Evolutionary conservation across 2,113 vertebrate species (phyloP).

Genomic region (Amphiprion percula): DNA sequence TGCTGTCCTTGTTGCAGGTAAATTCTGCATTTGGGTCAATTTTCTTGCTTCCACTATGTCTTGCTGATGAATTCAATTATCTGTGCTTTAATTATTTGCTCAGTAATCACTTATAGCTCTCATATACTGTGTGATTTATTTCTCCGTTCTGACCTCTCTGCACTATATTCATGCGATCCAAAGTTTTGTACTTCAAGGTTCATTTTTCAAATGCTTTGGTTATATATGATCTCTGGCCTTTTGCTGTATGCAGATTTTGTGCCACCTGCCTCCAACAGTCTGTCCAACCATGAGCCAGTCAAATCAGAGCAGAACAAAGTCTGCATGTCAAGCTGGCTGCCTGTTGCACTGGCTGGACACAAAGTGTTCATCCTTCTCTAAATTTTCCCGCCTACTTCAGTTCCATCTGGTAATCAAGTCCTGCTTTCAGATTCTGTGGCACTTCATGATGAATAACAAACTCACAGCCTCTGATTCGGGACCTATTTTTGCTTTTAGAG

Average conservation of each 20-base stretch:
- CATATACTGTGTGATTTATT: not conserved
- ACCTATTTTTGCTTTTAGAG: not conserved
- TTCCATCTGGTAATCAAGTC: constrained; percentile 13
- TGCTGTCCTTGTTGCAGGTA: too few relatives aligned
- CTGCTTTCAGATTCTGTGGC: not conserved
- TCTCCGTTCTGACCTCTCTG: not conserved
- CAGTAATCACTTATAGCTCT: not conserved
- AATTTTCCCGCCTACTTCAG: constrained; percentile 36
- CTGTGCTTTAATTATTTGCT: not conserved
- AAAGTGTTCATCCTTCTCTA: constrained; percentile 21
- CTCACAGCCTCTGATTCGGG: not conserved
- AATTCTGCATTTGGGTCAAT: not conserved
- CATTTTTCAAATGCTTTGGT: not conserved
- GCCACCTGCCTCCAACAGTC: constrained; percentile 32
- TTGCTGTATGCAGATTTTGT: constrained; percentile 22
- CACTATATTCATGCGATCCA: not conserved
- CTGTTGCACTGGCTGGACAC: constrained; percentile 9
- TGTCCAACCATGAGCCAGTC: constrained; percentile 26
- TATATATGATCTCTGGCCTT: constrained; percentile 1
- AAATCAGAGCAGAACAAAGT: constrained; percentile 23
- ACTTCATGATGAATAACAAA: not conserved
- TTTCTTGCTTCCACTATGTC: not conserved
- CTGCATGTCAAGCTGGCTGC: constrained; percentile 22
- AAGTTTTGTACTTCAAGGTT: not conserved
- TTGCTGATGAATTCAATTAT: not conserved